Evolutionary conservation across 2,113 vertebrate species (phyloP), one percentile per base, ranked within the genome.

Genomic region (Stomatorhinus ivindoensis): DNA sequence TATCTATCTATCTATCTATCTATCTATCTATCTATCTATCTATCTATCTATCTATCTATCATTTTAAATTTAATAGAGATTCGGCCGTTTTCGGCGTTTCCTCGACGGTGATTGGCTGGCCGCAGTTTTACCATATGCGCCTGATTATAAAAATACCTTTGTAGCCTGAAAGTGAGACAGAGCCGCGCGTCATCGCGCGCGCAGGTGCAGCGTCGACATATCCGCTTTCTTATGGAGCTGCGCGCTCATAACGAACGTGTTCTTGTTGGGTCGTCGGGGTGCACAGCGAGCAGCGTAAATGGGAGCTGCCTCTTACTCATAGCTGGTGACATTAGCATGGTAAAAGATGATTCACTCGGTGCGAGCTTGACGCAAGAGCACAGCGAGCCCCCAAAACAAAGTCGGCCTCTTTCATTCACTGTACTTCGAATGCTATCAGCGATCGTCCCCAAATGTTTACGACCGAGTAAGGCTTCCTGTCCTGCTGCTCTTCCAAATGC

Each of bases 341-440:
- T 27, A 42, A 73, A 48, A 42, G 55, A 69, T 89, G 89, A 89
- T 19, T 90, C 50, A 82, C 86, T 21, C 73, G 15, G 65, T 35
- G 83, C n/a, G 50, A 7, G 46, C 65, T 7, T 46, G 89, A 87
- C 15, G 65, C 65, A 80, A 27, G 47, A 53, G 24, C 65, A 21
- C 42, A 51, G 69, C 47, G 87, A 24, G 47, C 55, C 85, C 10
- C 15, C 73, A 1, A 44, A 76, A 89, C 91, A 48, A 87, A 83
- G 27, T 89, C 80, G 90, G 84, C 88, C 87, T 80, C 69, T 69
- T 65, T 39, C 84, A 19, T 91, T 89, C 88, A 51, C 19, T 5
- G 21, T 46, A 15, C 73, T 76, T 89, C 11, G 46, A 87, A 87
- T 21, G 31, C 35, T 24, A 31, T 47, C n/a, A 47, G n/a, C n/a